Percentiles rank a stretch among this genome's conserved stretches.
Evolutionary conservation across 2,888 invertebrate genomes (phyloP).

Genomic region (Sphaerophoria rueppellii): DNA sequence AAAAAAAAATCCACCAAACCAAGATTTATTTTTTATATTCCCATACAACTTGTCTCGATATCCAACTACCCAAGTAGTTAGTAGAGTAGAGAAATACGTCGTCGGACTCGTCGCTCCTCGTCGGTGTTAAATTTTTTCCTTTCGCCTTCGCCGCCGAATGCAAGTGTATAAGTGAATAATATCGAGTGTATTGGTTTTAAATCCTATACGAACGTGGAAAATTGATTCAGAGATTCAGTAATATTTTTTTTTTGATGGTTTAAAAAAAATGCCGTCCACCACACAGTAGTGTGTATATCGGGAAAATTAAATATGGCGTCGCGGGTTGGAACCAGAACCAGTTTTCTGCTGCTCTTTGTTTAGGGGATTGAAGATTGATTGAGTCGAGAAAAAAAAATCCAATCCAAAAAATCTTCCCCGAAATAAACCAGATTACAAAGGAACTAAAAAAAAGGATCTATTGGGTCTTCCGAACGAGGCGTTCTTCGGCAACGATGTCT

Average conservation of each 20-base stretch:
- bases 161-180: constrained; percentile 47
- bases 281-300: constrained; percentile 69
- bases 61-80: constrained; percentile 34
- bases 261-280: constrained; percentile 66
- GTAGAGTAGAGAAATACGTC: constrained; percentile 41
- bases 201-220: constrained; percentile 66
- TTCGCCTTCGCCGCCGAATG: constrained; percentile 59
- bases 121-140: constrained; percentile 45
- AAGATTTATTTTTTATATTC: constrained; percentile 46
- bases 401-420: constrained; percentile 60
- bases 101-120: neutral
- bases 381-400: constrained; percentile 47
- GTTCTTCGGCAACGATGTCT: constrained; percentile 43
- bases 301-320: constrained; percentile 90
- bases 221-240: constrained; percentile 59
- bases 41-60: constrained; percentile 69
- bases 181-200: constrained; percentile 52
- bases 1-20: constrained; percentile 45
- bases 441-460: constrained; percentile 12
- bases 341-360: constrained; percentile 86
- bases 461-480: constrained; percentile 50
- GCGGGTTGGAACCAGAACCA: constrained; percentile 85
- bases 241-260: constrained; percentile 55
- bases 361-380: constrained; percentile 89
- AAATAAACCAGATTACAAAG: constrained; percentile 50